These are phyloP conservation scores for Clarias magur DNA, from an alignment of 2,113 vertebrate genomes.

Conservation along the genomic window DNA sequence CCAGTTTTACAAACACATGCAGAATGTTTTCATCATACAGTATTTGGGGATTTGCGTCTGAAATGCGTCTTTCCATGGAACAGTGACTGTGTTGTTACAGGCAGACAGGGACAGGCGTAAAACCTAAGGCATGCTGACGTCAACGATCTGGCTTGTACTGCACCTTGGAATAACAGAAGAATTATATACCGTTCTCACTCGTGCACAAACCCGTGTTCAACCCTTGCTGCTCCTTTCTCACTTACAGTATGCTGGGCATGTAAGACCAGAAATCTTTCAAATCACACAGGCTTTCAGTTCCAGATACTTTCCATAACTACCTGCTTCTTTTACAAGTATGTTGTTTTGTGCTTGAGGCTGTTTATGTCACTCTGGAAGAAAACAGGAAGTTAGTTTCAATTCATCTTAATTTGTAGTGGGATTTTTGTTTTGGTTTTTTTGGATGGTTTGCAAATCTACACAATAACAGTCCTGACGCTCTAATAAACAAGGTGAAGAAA, in stretches of 20 bases:
- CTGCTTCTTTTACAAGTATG: not conserved
- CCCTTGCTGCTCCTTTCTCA: not conserved
- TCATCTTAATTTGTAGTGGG: not conserved
- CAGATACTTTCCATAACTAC: not conserved
- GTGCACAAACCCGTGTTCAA: not conserved
- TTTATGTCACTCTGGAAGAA: not conserved
- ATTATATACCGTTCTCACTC: slow-evolving; percentile 1
- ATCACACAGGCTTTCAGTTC: not conserved
- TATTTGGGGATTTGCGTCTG: not conserved
- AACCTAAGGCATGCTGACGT: slow-evolving; percentile 23
- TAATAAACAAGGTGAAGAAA: not conserved
- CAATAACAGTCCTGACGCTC: not conserved
- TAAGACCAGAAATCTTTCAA: slow-evolving; percentile 1
- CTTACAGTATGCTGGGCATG: slow-evolving; percentile 2
- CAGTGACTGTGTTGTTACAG: not conserved
- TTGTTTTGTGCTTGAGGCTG: not conserved
- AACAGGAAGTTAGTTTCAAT: not conserved
- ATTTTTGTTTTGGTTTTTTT: not conserved
- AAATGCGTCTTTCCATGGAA: not conserved
- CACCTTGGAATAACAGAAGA: slow-evolving; percentile 34
- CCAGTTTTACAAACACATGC: not conserved
- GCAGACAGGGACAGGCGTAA: slow-evolving; percentile 4
- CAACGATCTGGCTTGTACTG: slow-evolving; percentile 31
- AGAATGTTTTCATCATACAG: not conserved
- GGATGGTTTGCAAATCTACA: not conserved